Base-by-base conservation (phyloP, 2,888 invertebrate genomes). In the Anorthoa munda region DNA sequence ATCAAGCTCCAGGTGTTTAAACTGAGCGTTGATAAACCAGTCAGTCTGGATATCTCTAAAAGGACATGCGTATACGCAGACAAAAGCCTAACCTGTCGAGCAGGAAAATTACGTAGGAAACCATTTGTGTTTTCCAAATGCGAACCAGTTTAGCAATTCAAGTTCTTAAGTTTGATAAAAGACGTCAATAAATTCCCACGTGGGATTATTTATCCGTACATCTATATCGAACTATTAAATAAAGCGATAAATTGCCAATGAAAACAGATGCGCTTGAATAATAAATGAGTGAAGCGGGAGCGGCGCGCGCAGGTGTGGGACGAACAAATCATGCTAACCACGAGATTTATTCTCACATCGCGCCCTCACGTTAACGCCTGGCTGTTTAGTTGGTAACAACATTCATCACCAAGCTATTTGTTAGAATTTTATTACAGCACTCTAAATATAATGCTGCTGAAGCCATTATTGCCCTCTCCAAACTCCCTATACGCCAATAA, bases 241-340 rank as follows among this genome's bases (percentile, higher is more conserved):
- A 79, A 77, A 84, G 77, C 73, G 69, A 86, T 86, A 80, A 86
- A 84, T 87, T 66, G 65, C 72, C 72, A 79, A 79, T 79, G 75
- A 67, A 87, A 83, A 86, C 83, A 87, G 79, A 87, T 85, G 77
- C 67, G 86, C 76, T 77, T 75, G 74, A 86, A 86, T 82, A 86
- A 86, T 88, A 90, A 87, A 86, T 87, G 82, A 84, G 74, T 67
- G 67, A 71, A 83, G 71, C 66, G 45, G 55, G 66, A 80, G 75
- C 58, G 58, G 78, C 72, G 77, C 76, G 78, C 78, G 73, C 77
- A 79, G 73, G 78, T 81, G 87, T 87, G 82, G 83, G 85, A 75
- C 78, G 82, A 84, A 86, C 84, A 72, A 83, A 87, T 86, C 87
- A 81, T 79, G 81, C 73, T 77, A 75, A 80, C 79, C 67, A 70